A percentile compares a stretch with the other conserved stretches of the same genome.
Conservation (phyloP, 2,797 vertebrate genomes). For the Psittacula echo region DNA sequence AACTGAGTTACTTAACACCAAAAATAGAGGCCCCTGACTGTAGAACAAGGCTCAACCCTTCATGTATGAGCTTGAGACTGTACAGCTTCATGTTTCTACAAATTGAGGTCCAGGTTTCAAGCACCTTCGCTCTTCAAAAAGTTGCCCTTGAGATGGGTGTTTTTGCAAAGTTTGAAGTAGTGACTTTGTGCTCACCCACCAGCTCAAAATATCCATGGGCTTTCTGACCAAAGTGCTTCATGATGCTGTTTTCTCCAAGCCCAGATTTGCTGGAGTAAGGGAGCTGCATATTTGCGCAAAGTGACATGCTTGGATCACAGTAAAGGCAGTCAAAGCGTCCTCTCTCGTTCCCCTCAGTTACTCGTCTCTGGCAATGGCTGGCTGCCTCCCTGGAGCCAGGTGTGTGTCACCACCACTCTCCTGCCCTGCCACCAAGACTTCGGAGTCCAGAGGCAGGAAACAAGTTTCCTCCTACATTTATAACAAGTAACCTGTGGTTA, state of each 20-base stretch:
- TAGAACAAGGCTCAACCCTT: background rate
- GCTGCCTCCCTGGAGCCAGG: background rate
- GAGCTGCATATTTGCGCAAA: accelerated
- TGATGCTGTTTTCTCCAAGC: background rate
- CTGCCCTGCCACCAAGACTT: background rate
- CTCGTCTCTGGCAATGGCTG: background rate
- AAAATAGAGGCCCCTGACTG: background rate
- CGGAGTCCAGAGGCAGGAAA: background rate
- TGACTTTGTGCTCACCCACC: background rate
- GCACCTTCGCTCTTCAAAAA: background rate
- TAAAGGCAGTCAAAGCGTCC: background rate
- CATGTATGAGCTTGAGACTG: background rate
- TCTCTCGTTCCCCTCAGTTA: background rate
- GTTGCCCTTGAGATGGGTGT: background rate
- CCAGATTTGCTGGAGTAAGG: background rate
- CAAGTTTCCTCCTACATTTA: accelerated
- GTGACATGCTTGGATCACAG: background rate
- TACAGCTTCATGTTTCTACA: background rate
- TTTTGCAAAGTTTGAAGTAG: background rate
- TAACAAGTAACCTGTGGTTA: background rate
- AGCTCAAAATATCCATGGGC: background rate
- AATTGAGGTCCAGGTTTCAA: background rate
- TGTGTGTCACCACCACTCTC: background rate
- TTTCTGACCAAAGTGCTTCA: background rate
- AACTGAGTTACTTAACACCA: background rate